Percentiles rank a stretch among this genome's conserved stretches.
These are phyloP conservation scores for Styela clava DNA, from an alignment of 23 tunicate genomes.

Conservation along the genomic window DNA sequence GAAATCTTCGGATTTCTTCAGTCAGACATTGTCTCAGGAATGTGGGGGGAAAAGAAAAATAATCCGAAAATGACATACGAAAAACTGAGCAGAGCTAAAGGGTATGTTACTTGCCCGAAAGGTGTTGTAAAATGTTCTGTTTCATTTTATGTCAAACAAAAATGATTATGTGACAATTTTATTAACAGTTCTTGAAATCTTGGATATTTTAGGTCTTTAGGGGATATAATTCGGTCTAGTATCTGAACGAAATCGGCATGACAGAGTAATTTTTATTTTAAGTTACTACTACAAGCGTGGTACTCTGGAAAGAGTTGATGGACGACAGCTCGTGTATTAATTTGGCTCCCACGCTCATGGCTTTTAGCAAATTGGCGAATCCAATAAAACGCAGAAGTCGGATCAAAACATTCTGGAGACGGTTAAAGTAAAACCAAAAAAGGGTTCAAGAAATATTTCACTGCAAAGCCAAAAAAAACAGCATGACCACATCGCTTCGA, in stretches of 20 bases:
- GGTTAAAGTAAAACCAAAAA: too few relatives aligned
- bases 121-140: too few relatives aligned
- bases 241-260: too few relatives aligned
- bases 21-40: constrained; percentile 69
- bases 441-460: background rate
- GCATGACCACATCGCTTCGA: background rate
- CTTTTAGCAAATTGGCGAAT: constrained; percentile 27
- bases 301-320: constrained; percentile 84
- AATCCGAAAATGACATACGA: constrained; percentile 96
- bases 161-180: too few relatives aligned
- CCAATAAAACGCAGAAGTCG: background rate
- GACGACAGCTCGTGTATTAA: constrained; percentile 84
- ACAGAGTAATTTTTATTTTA: too few relatives aligned
- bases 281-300: constrained; percentile 95
- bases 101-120: too few relatives aligned
- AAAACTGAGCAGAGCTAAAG: constrained; percentile 79
- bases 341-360: constrained; percentile 91
- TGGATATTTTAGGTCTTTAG: too few relatives aligned
- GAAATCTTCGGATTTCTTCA: constrained; percentile 87
- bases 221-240: too few relatives aligned
- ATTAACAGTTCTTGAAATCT: too few relatives aligned
- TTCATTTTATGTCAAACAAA: too few relatives aligned
- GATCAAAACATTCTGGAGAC: background rate
- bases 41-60: constrained; percentile 85
- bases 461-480: background rate